Conservation (phyloP, 2,888 invertebrate genomes). For the Limnephilus auricula region DNA sequence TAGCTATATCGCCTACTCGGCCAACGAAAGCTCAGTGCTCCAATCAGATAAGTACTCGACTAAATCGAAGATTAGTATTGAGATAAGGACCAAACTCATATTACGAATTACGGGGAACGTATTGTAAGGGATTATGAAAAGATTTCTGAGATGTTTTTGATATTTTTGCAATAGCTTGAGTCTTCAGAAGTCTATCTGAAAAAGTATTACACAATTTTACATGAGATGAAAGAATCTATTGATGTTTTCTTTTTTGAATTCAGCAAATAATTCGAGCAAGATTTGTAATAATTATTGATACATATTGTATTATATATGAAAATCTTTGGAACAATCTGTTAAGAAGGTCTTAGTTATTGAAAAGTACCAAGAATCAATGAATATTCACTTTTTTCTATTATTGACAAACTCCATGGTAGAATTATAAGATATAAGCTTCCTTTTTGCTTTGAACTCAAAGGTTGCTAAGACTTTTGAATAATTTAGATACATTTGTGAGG, state of each 20-base stretch:
- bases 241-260: not conserved
- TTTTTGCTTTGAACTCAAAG: too few species aligned
- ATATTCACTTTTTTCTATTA: not conserved
- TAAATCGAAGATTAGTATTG: slow-evolving; percentile 25
- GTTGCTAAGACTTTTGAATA: too few species aligned
- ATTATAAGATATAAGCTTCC: not conserved
- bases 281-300: too few species aligned
- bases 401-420: not conserved
- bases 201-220: not conserved
- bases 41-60: slow-evolving; percentile 34
- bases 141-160: not conserved
- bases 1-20: not conserved
- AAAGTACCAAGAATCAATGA: not conserved
- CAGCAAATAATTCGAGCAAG: too few species aligned
- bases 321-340: too few species aligned
- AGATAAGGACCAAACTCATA: not conserved
- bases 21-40: slow-evolving; percentile 2
- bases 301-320: too few species aligned
- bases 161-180: not conserved
- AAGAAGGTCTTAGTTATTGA: not conserved
- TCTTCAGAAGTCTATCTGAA: too few species aligned
- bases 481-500: too few species aligned
- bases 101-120: not conserved
- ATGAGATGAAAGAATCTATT: not conserved
- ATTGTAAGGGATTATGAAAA: not conserved